Evolutionary conservation across 37 sponge, comb jelly and placozoan species (phyloP).

Genomic region (Beroe forskalii): DNA sequence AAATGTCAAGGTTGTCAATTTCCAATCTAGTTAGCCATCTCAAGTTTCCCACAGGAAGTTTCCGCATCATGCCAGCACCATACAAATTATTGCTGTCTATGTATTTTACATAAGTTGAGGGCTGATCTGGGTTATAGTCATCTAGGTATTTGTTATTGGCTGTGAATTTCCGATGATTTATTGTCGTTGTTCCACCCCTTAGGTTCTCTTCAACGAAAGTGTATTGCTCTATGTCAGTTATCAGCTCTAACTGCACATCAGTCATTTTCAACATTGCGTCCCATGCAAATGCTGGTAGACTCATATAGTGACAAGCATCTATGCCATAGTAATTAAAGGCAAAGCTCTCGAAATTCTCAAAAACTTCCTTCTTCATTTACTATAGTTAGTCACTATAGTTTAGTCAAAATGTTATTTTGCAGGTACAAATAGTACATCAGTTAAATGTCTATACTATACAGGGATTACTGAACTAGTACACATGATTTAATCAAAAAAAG

Average conservation of each 20-base stretch:
- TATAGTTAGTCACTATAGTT: too few species aligned
- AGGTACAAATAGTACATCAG: too few species aligned
- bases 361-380: too few species aligned
- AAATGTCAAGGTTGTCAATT: not conserved
- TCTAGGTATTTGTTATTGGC: conserved; percentile 6
- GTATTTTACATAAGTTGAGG: not conserved
- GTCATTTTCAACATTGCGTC: conserved; percentile 11
- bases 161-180: conserved; percentile 17
- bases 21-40: not conserved
- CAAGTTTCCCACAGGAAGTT: not conserved
- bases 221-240: not conserved
- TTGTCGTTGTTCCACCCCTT: not conserved
- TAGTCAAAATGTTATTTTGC: too few species aligned
- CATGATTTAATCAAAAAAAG: too few species aligned
- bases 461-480: too few species aligned
- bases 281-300: conserved; percentile 5
- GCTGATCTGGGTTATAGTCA: not conserved
- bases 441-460: too few species aligned
- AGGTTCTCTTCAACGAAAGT: not conserved
- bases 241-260: not conserved
- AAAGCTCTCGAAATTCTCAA: not conserved
- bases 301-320: conserved; percentile 26
- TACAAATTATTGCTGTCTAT: not conserved
- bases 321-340: too few species aligned
- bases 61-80: not conserved